Evolutionary conservation across 2,113 vertebrate genomes (phyloP).

Genomic region (Cynocephalus volans): DNA sequence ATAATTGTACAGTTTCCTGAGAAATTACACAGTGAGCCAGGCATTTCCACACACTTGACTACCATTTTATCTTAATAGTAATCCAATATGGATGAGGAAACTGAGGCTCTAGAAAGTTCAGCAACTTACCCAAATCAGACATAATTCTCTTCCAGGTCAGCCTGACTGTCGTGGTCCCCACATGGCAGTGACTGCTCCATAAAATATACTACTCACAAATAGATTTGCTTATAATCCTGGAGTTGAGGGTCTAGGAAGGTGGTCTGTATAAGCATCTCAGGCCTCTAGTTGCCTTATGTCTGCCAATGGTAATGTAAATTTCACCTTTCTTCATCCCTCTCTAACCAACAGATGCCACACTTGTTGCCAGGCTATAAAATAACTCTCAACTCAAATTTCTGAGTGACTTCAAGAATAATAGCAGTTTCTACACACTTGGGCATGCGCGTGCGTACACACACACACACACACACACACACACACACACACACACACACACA

Average conservation of each 20-base stretch:
- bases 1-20: neutral
- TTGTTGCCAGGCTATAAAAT: neutral
- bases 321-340: neutral
- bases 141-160: neutral
- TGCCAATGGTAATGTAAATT: neutral
- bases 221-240: neutral
- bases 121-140: neutral
- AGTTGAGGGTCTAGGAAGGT: neutral
- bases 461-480: neutral
- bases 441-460: neutral
- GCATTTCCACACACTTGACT: neutral
- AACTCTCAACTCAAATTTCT: neutral
- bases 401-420: conserved; percentile 24
- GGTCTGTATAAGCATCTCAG: neutral
- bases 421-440: neutral
- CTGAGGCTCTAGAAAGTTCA: neutral
- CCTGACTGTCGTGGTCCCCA: neutral
- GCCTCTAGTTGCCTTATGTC: neutral
- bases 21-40: neutral
- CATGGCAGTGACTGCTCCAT: neutral
- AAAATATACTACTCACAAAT: neutral
- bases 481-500: neutral
- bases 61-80: conserved; percentile 4
- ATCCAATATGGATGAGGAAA: conserved; percentile 31
- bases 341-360: neutral